phyloP scores from a whole-genome alignment of 2,888 invertebrate genomes.

The Galerucella calmariensis region DNA sequence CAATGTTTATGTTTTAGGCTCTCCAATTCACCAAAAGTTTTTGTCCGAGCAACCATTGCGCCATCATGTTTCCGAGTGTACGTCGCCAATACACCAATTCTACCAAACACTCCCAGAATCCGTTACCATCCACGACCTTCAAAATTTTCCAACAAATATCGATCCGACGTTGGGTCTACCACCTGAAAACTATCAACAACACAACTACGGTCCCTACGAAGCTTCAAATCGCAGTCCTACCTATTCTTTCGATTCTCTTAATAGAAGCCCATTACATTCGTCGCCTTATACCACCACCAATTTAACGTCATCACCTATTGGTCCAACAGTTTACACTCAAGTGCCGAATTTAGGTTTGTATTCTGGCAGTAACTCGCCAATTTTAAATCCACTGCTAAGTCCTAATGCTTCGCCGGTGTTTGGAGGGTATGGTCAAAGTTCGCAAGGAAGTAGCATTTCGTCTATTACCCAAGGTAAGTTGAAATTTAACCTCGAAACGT shows the following conservation, averaged over 20 bases:
- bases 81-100: constrained; percentile 73
- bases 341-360: constrained; percentile 57
- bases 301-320: constrained; percentile 56
- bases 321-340: constrained; percentile 52
- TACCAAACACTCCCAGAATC: constrained; percentile 63
- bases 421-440: constrained; percentile 53
- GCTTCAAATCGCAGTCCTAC: constrained; percentile 46
- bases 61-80: constrained; percentile 59
- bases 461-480: constrained; percentile 70
- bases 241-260: constrained; percentile 41
- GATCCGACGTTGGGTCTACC: constrained; percentile 55
- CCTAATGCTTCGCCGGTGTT: constrained; percentile 59
- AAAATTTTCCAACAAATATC: constrained; percentile 43
- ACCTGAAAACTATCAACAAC: constrained; percentile 50
- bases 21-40: constrained; percentile 72
- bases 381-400: constrained; percentile 57
- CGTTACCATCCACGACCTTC: constrained; percentile 66
- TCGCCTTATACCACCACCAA: constrained; percentile 60
- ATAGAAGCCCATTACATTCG: constrained; percentile 51
- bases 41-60: constrained; percentile 56
- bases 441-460: constrained; percentile 63
- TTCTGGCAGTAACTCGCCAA: constrained; percentile 57
- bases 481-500: background rate
- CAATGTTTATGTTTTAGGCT: constrained; percentile 63
- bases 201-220: constrained; percentile 49